Percentiles rank a stretch among this genome's conserved stretches.
Conservation (phyloP, 2,113 vertebrate genomes). For the Colinus virginianus region DNA sequence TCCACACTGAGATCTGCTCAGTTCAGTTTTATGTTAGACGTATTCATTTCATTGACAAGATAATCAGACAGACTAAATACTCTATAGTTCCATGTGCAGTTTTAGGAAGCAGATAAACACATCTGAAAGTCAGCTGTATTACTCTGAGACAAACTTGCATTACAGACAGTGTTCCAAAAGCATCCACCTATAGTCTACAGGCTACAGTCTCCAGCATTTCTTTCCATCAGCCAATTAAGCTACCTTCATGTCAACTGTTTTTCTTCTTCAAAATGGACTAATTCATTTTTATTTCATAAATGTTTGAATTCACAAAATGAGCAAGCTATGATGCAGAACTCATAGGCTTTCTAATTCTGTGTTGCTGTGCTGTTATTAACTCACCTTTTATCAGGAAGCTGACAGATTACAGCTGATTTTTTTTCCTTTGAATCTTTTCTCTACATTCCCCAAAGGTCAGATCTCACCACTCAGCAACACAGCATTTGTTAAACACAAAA, state of each 20-base stretch:
- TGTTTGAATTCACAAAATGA: not conserved
- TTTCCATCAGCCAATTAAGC: not conserved
- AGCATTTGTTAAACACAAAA: not conserved
- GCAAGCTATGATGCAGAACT: not conserved
- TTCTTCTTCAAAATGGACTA: not conserved
- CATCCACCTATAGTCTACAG: not conserved
- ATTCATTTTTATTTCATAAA: not conserved
- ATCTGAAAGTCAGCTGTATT: not conserved
- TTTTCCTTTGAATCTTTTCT: not conserved
- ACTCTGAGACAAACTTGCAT: not conserved
- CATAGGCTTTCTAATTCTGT: not conserved
- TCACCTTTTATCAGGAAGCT: not conserved
- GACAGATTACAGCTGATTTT: not conserved
- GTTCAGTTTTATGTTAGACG: not conserved
- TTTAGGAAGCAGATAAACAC: not conserved
- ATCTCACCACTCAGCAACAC: not conserved
- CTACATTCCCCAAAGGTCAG: not conserved
- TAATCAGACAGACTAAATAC: not conserved
- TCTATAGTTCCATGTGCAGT: not conserved
- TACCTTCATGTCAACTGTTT: not conserved
- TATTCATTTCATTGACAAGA: not conserved
- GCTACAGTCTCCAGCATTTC: not conserved
- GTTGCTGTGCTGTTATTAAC: not conserved
- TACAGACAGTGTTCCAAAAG: not conserved
- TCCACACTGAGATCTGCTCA: not conserved